Percentiles rank a stretch among this genome's conserved stretches.
These are phyloP conservation scores for Tautogolabrus adspersus DNA, from an alignment of 2,113 vertebrate genomes.

Conservation along the genomic window DNA sequence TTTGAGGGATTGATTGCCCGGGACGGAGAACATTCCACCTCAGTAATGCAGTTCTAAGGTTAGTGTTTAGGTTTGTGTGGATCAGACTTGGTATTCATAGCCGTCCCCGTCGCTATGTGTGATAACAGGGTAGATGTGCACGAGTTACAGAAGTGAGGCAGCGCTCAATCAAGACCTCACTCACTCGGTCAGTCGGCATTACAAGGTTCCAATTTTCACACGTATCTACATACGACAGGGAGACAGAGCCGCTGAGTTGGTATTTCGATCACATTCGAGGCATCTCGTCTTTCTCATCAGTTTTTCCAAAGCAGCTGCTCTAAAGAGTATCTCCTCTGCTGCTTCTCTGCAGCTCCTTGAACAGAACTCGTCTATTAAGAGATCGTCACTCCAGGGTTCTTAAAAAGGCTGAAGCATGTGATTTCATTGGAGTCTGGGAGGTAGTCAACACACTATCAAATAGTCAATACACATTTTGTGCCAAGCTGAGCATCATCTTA, in stretches of 20 bases:
- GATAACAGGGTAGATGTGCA: conserved; percentile 56
- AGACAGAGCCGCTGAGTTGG: conserved; percentile 29
- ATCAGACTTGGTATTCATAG: conserved; percentile 65
- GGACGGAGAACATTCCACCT: conserved; percentile 37
- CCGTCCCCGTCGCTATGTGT: conserved; percentile 13
- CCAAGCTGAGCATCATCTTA: conserved; percentile 31
- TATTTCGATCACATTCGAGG: conserved; percentile 66
- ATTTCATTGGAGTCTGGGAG: conserved; percentile 58
- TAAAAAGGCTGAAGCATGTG: conserved; percentile 65
- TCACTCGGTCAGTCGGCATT: conserved; percentile 36
- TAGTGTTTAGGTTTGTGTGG: conserved; percentile 55
- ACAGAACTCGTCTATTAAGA: conserved; percentile 70
- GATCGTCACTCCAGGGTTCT: conserved; percentile 63
- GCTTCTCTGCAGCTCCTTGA: conserved; percentile 65
- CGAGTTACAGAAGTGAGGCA: conserved; percentile 50
- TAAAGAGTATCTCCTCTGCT: conserved; percentile 59
- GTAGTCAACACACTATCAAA: conserved; percentile 59
- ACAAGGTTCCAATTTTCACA: conserved; percentile 66
- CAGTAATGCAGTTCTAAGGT: conserved; percentile 56
- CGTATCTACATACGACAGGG: conserved; percentile 30
- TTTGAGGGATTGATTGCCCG: conserved; percentile 40
- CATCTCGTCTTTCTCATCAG: conserved; percentile 64
- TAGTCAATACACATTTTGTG: conserved; percentile 57
- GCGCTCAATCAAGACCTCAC: conserved; percentile 44
- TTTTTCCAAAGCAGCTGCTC: conserved; percentile 59